Base-by-base conservation (phyloP, 2,113 vertebrate species). In the Tyto alba region DNA sequence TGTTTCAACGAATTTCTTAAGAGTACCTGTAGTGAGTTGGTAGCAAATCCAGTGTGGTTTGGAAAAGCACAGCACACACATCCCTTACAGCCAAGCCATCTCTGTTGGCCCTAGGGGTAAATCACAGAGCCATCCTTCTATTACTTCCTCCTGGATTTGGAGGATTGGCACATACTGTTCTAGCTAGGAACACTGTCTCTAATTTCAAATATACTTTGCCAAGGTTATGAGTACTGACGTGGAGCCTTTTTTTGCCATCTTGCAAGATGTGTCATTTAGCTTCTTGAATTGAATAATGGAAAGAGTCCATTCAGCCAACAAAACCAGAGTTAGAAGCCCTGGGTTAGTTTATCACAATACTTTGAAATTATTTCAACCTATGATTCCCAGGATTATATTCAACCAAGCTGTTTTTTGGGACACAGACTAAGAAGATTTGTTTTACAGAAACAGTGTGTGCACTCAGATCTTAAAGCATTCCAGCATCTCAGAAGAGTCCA, bases 401-500 rank as follows among this genome's bases (percentile, higher is more conserved):
- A 91, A n/a, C 5, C 27, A 66, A 75, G 23, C 23, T 48, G 50
- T 78, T 62, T 23, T 64, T 62, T 66, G 45, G 18, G 53, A 85
- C 16, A 41, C 34, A 38, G 57, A 67, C 3, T 72, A 72, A 23
- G 2, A 60, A 94, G 73, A 45, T 63, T 43, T 66, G 66, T 91
- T 94, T 91, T 68, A 94, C 17, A 7, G 69, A 95, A 93, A 80
- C 75, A 73, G 41, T 11, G 9, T 59, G 53, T 74, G 63, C 36
- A 50, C 40, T 85, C 50, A 64, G 27, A 81, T 78, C 45, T 76
- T 78, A 78, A 87, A 62, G n/a, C 57, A 76, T 90, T 88, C 74
- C 96, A 93, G 32, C 10, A 16, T 72, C 69, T 85, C 45, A 48
- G 48, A 69, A 82, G 50, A 93, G 89, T 87, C 77, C 87, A 85